Base-by-base conservation (phyloP, 2,888 invertebrate species). In the Candidula unifasciata region DNA sequence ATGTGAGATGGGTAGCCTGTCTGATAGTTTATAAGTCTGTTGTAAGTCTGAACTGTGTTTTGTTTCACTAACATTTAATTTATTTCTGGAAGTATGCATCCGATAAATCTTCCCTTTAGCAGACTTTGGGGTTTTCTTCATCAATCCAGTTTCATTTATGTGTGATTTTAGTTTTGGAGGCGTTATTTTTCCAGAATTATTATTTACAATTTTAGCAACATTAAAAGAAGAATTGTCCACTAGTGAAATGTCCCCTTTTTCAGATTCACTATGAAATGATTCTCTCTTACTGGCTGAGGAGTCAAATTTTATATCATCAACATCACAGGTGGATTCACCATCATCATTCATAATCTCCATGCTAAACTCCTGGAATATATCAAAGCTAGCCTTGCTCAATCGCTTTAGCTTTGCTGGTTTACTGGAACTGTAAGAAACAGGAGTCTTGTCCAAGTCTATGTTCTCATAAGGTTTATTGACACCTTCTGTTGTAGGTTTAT, bases 81-180 rank as follows among this genome's bases (percentile, higher is more conserved):
- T 73, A 81, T 44, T 73, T 73, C 21, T 30, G 35, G 80, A 81
- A 30, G 37, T 44, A n/a, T 60, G 44, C 81, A 81, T 81, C 16
- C 73, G 71, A 64, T 81, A 81, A 81, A 81, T 44, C 68, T 74
- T 81, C 33, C 73, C 81, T 33, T 35, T 81, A 1, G 44, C 73
- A 37, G 81, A 57, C 35, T 60, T 81, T 13, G 81, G 64, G n/a
- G 64, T 60, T 37, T 21, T 73, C 10, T 60, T 81, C 24, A 35
- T 30, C 8, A 37, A 60, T 18, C 27, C 33, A 24, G 52, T 57
- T 60, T 57, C 57, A 54, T 37, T 64, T n/a, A 3, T 8, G 10
- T 64, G 64, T 37, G 44, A 66, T 21, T 2, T 64, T 2, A 44
- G 27, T 44, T 78, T 78, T 33, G 35, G 24, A 18, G 60, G 35